Evolutionary conservation across 2,888 invertebrate species (phyloP).

Genomic region (Achlya flavicornis): DNA sequence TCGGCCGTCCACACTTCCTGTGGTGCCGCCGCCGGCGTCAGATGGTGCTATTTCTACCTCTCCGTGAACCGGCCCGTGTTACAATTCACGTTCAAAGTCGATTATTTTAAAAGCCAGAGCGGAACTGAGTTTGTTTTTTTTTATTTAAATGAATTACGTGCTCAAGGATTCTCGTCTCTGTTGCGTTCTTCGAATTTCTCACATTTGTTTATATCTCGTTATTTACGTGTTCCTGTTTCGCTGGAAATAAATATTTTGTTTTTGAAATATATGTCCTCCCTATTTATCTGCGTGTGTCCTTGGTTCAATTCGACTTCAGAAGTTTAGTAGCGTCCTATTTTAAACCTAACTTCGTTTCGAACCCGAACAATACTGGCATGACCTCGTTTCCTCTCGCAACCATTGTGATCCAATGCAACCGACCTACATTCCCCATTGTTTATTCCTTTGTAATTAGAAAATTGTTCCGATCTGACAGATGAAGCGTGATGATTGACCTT

Average conservation of each 20-base stretch:
- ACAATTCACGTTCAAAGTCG: conserved; percentile 76
- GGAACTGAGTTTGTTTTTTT: conserved; percentile 40
- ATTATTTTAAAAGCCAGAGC: conserved; percentile 62
- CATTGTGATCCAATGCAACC: conserved; percentile 57
- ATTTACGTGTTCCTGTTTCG: conserved; percentile 20
- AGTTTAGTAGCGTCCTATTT: conserved; percentile 58
- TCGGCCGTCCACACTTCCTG: conserved; percentile 71
- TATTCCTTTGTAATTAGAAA: conserved; percentile 48
- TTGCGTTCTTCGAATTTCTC: conserved; percentile 34
- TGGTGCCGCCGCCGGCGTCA: conserved; percentile 53
- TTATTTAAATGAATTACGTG: conserved; percentile 35
- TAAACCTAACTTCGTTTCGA: conserved; percentile 44
- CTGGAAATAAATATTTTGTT: conserved; percentile 20
- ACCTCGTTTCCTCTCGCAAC: conserved; percentile 59
- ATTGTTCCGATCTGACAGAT: conserved; percentile 28
- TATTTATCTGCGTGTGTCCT: conserved; percentile 35
- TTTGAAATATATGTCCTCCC: conserved; percentile 9
- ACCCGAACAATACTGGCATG: conserved; percentile 64
- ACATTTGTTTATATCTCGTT: conserved; percentile 28
- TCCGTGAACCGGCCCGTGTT: conserved; percentile 64
- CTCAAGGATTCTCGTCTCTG: conserved; percentile 41
- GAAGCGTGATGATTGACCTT: conserved; percentile 33
- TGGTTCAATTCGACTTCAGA: conserved; percentile 55
- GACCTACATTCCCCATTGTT: conserved; percentile 61
- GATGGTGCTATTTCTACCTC: conserved; percentile 75